A percentile compares a stretch with the other conserved stretches of the same genome.
phyloP scores from a whole-genome alignment of 2,113 vertebrate species.

The Elephas maximus region DNA sequence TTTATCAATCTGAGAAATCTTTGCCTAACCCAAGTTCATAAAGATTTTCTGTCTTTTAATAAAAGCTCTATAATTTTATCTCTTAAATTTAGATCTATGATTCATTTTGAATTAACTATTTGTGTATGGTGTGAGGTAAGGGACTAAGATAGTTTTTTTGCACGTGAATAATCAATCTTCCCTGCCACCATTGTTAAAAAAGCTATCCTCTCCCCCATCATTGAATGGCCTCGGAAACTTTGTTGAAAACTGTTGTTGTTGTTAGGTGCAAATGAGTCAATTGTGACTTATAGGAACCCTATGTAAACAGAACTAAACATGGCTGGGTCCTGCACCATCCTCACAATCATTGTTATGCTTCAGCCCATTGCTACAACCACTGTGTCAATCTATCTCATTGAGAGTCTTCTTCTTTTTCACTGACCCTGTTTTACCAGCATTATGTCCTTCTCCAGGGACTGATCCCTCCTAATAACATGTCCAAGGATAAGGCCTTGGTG shows the following conservation, averaged over 20 bases:
- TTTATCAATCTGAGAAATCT: not conserved
- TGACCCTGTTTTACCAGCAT: too few species aligned
- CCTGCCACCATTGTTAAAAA: not conserved
- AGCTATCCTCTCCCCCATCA: not conserved
- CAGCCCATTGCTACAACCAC: too few species aligned
- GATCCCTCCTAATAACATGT: too few species aligned
- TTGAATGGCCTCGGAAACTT: not conserved
- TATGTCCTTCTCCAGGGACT: too few species aligned
- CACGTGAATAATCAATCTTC: not conserved
- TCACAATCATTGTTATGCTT: too few species aligned
- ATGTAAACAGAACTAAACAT: too few species aligned
- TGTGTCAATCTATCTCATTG: too few species aligned
- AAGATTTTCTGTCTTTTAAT: conserved; percentile 16
- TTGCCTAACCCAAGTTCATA: not conserved
- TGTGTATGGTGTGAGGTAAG: not conserved
- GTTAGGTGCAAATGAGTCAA: too few species aligned
- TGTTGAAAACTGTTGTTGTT: not conserved
- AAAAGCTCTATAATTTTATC: not conserved
- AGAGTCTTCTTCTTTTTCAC: too few species aligned
- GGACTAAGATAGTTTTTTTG: not conserved
- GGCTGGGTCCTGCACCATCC: too few species aligned
- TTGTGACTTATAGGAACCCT: too few species aligned
- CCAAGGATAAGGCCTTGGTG: too few species aligned
- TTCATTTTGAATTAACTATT: not conserved
- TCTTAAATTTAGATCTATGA: not conserved